A percentile compares a stretch with the other conserved stretches of the same genome.
Conservation (phyloP, 2,888 invertebrate genomes). For the Ormyrus rosae region DNA sequence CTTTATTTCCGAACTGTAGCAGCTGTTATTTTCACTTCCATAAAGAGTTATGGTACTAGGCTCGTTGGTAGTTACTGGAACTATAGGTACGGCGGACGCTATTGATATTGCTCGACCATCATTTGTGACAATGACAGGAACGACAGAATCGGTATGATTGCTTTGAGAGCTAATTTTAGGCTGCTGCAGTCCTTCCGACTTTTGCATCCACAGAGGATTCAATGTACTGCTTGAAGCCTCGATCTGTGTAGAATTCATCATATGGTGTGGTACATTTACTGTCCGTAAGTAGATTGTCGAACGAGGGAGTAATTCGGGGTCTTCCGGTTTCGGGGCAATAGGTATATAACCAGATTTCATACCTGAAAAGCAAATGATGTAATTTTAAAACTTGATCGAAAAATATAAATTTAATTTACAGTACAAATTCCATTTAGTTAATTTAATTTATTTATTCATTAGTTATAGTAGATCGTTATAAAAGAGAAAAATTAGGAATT, state of each 20-base stretch:
- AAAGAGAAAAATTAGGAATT: not conserved
- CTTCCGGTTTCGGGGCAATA: slow-evolving; percentile 65
- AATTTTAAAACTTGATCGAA: not conserved
- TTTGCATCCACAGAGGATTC: slow-evolving; percentile 18
- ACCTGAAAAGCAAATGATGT: not conserved
- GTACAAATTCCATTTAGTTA: not conserved
- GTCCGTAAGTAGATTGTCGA: slow-evolving; percentile 59
- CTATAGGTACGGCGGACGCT: not conserved
- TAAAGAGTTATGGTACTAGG: slow-evolving; percentile 67
- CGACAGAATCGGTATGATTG: not conserved
- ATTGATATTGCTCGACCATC: not conserved
- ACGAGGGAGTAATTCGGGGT: not conserved
- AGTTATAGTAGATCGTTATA: not conserved
- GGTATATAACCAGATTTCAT: slow-evolving; percentile 58
- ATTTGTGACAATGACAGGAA: slow-evolving; percentile 35
- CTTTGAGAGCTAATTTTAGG: not conserved
- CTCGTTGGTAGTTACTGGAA: not conserved
- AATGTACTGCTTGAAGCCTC: slow-evolving; percentile 14
- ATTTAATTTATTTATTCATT: not conserved
- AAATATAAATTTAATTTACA: not conserved
- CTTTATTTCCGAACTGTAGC: slow-evolving; percentile 58
- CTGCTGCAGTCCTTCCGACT: slow-evolving; percentile 6
- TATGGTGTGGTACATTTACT: slow-evolving; percentile 60
- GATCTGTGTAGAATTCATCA: slow-evolving; percentile 35
- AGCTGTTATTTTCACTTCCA: slow-evolving; percentile 61